phyloP scores from a whole-genome alignment of 2,113 vertebrate genomes.

The Zosterops pallidus region DNA sequence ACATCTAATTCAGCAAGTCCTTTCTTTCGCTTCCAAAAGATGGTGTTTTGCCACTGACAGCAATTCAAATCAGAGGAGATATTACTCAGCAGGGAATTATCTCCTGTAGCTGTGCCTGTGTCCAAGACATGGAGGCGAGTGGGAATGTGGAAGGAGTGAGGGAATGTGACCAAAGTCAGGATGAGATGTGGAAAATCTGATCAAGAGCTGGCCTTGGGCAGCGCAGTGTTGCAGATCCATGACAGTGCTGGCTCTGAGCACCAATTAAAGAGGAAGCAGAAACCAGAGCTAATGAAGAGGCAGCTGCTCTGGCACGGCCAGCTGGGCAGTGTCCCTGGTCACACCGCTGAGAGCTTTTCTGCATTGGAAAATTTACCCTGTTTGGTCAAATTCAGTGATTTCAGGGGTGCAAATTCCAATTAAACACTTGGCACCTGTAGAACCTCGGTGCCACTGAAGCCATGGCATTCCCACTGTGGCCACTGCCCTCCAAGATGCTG shows the following conservation, averaged over 20 bases:
- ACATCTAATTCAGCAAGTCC: neutral
- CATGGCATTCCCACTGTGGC: neutral
- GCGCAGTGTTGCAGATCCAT: neutral
- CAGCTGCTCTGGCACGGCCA: neutral
- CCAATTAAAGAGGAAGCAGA: neutral
- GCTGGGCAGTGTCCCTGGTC: neutral
- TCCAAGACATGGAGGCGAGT: neutral
- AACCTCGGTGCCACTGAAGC: neutral
- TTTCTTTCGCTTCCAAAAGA: neutral
- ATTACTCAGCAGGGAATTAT: constrained; percentile 29
- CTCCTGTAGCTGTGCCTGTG: neutral
- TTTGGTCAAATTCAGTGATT: neutral
- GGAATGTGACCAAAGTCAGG: neutral
- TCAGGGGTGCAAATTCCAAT: neutral
- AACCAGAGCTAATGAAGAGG: neutral
- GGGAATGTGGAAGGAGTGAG: neutral
- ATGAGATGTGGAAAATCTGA: neutral
- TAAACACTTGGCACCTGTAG: neutral
- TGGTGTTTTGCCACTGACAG: neutral
- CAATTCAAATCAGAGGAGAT: constrained; percentile 6
- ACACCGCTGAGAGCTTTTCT: neutral
- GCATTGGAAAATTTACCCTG: accelerated
- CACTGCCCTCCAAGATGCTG: accelerated
- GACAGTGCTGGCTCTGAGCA: neutral
- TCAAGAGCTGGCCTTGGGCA: neutral